A percentile compares a stretch with the other conserved stretches of the same genome.
Conservation (phyloP, 2,113 vertebrate genomes). For the Macheiramphus alcinus region DNA sequence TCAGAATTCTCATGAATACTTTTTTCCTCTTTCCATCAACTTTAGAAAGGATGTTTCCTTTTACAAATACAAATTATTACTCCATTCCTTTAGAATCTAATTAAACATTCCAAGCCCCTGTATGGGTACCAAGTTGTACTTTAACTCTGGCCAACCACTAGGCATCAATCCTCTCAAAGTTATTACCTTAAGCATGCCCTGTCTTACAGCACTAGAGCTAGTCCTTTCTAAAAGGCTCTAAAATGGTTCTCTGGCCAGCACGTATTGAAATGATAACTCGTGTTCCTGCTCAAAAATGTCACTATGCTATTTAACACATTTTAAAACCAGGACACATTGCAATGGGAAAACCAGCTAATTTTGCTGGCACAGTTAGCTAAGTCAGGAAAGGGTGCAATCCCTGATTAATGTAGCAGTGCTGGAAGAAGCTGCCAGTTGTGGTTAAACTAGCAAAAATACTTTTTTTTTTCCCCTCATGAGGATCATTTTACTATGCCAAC, state of each 20-base stretch:
- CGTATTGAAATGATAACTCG: not conserved
- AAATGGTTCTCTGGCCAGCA: not conserved
- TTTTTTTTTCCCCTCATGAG: not conserved
- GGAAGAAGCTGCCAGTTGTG: not conserved
- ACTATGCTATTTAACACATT: not conserved
- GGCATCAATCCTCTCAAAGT: not conserved
- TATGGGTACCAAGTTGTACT: not conserved
- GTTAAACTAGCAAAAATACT: not conserved
- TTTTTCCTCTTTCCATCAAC: not conserved
- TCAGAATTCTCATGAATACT: not conserved
- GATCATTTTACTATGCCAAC: not conserved
- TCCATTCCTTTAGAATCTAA: not conserved
- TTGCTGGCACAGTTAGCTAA: not conserved
- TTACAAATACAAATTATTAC: not conserved
- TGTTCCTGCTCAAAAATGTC: not conserved
- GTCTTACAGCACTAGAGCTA: not conserved
- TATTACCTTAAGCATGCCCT: not conserved
- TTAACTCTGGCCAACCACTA: not conserved
- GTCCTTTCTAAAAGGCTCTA: not conserved
- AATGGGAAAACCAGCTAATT: not conserved
- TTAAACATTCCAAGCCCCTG: not conserved
- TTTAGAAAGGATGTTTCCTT: not conserved
- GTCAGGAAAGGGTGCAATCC: not conserved
- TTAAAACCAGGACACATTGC: not conserved
- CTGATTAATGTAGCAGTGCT: not conserved